These are phyloP conservation scores for Sesamia inferens DNA, from an alignment of 2,888 invertebrate genomes.

Conservation along the genomic window DNA sequence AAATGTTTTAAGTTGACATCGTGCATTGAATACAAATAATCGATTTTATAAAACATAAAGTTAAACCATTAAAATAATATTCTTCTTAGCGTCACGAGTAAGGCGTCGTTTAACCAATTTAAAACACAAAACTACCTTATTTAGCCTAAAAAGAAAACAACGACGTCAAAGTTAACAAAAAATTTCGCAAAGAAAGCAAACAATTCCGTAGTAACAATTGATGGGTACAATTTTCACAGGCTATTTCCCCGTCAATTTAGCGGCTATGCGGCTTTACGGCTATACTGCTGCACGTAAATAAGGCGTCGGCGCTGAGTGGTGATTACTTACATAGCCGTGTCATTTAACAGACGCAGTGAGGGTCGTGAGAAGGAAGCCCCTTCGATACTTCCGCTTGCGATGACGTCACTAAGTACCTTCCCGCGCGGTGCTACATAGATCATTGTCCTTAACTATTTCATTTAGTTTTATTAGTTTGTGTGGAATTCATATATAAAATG, in stretches of 20 bases:
- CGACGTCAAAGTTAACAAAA: constrained; percentile 4
- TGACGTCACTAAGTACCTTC: constrained; percentile 71
- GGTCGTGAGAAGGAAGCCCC: constrained; percentile 82
- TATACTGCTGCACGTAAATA: constrained; percentile 53
- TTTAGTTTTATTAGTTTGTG: constrained; percentile 11
- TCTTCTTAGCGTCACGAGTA: not conserved
- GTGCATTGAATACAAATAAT: constrained; percentile 6
- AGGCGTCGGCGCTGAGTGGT: constrained; percentile 57
- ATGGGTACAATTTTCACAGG: constrained; percentile 51
- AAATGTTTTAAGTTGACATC: not conserved
- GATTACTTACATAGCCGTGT: constrained; percentile 64
- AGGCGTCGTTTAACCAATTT: not conserved
- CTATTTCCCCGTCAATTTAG: constrained; percentile 51
- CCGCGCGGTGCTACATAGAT: constrained; percentile 44
- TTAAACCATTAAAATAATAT: not conserved
- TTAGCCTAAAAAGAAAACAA: not conserved
- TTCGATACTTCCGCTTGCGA: constrained; percentile 72
- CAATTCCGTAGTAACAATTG: constrained; percentile 32
- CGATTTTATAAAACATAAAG: not conserved
- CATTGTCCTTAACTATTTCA: constrained; percentile 48
- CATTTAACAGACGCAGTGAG: constrained; percentile 60
- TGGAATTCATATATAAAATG: not conserved
- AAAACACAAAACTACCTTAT: constrained; percentile 1
- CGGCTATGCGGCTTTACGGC: constrained; percentile 10
- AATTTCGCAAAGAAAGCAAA: not conserved